Conservation (phyloP, 2,113 vertebrate genomes). For the Mobula birostris region DNA sequence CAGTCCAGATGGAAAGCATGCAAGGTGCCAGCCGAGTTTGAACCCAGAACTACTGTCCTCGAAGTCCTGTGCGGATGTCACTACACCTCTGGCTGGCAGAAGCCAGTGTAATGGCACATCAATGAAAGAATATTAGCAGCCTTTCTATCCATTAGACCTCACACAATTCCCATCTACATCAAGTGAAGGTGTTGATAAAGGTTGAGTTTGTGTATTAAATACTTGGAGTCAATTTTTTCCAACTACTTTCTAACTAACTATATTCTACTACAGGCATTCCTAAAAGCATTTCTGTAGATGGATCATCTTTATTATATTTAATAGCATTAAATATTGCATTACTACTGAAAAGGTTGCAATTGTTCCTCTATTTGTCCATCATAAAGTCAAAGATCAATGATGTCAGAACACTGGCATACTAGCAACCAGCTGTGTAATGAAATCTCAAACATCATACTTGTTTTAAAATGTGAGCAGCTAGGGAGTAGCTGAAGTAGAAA, state of each 20-base stretch:
- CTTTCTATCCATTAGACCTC: neutral
- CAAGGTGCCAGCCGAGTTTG: too few relatives aligned
- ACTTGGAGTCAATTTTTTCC: neutral
- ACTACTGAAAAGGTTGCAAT: neutral
- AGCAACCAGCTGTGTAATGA: neutral
- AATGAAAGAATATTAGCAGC: neutral
- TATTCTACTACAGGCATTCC: too few relatives aligned
- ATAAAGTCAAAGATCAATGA: conserved; percentile 1
- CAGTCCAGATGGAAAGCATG: neutral
- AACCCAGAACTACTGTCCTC: too few relatives aligned
- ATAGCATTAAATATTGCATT: neutral
- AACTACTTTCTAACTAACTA: neutral
- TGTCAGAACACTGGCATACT: neutral
- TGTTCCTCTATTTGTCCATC: neutral
- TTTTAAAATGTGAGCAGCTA: conserved; percentile 22
- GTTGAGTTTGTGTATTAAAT: neutral
- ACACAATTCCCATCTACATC: neutral
- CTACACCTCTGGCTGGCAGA: neutral
- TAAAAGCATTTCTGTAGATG: neutral
- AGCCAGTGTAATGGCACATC: neutral
- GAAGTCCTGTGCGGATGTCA: too few relatives aligned
- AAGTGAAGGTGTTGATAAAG: neutral
- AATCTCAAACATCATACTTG: conserved; percentile 17
- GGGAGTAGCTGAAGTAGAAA: conserved; percentile 10
- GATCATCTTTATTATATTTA: neutral